Evolutionary conservation across 2,113 vertebrate genomes (phyloP).

Genomic region (Laticauda colubrina): DNA sequence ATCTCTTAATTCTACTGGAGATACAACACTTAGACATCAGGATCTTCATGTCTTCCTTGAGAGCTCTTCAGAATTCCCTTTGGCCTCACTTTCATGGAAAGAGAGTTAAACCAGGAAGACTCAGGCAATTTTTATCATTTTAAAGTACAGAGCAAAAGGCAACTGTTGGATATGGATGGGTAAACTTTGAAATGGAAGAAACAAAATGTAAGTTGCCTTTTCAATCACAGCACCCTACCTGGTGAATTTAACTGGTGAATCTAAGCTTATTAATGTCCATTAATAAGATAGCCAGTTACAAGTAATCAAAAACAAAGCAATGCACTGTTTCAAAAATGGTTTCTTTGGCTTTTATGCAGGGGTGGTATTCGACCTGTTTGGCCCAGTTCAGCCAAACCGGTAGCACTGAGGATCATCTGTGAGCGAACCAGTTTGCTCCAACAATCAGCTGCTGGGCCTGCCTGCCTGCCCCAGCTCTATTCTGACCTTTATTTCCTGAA

Average conservation of each 20-base stretch:
- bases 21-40: neutral
- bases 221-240: neutral
- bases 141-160: neutral
- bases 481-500: too few species aligned
- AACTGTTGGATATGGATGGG: too few species aligned
- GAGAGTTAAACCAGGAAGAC: neutral
- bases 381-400: too few species aligned
- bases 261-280: neutral
- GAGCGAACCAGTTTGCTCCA: too few species aligned
- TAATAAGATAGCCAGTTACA: neutral
- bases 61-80: neutral
- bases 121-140: neutral
- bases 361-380: too few species aligned
- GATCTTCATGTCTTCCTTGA: too few species aligned
- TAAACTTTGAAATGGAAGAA: neutral
- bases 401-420: too few species aligned
- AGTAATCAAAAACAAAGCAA: neutral
- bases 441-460: too few species aligned
- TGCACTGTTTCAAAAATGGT: neutral
- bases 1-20: neutral
- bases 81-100: neutral
- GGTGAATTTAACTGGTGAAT: neutral
- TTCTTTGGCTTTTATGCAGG: neutral
- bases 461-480: too few species aligned
- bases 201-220: neutral